These are phyloP conservation scores for Chlorops oryzae DNA, from an alignment of 1,140 invertebrate species.

Conservation along the genomic window DNA sequence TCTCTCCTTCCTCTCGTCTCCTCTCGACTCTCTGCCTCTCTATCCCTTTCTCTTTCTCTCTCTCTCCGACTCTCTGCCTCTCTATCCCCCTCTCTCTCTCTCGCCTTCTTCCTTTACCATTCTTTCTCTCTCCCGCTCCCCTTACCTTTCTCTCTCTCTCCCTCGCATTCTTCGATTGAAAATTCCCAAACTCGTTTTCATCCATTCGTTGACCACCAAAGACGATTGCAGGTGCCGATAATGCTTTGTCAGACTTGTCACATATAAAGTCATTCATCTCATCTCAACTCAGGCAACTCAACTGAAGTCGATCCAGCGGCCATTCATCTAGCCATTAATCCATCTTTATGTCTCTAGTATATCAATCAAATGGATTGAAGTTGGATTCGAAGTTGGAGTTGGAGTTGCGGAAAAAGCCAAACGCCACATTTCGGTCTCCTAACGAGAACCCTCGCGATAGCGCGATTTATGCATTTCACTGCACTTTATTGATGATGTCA, in stretches of 20 bases:
- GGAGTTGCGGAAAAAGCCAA: too few relatives aligned
- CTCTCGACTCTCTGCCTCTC: background rate
- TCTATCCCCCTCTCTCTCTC: background rate
- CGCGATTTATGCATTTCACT: background rate
- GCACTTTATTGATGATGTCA: background rate
- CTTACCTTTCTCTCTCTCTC: background rate
- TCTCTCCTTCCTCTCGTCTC: background rate
- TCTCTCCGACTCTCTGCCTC: background rate
- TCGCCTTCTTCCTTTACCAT: background rate
- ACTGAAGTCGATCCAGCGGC: too few relatives aligned
- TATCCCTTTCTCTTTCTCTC: background rate
- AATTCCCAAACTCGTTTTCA: constrained; percentile 3
- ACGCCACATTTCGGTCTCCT: too few relatives aligned
- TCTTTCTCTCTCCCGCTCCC: background rate
- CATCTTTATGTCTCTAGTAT: too few relatives aligned
- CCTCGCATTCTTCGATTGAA: background rate
- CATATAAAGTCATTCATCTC: background rate
- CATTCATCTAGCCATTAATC: too few relatives aligned
- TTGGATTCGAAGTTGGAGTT: too few relatives aligned
- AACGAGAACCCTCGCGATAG: too few relatives aligned
- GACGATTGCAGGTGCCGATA: background rate
- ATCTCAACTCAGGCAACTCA: background rate
- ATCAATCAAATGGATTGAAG: too few relatives aligned
- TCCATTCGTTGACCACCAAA: background rate
- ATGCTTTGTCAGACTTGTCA: background rate